phyloP scores from a whole-genome alignment of 2,113 vertebrate species.

The Epinephelus fuscoguttatus region DNA sequence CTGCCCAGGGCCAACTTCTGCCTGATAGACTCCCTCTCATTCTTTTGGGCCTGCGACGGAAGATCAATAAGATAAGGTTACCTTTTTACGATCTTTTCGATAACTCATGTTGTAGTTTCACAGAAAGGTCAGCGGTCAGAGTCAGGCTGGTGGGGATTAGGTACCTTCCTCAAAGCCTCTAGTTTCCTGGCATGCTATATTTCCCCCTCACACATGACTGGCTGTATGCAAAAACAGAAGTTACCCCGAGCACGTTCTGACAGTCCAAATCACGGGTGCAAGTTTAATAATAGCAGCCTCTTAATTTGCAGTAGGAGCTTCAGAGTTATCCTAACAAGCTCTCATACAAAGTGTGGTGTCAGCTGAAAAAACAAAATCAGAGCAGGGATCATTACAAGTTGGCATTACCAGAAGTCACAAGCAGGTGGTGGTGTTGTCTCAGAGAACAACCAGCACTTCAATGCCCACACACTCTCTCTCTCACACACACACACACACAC shows the following conservation, averaged over 20 bases:
- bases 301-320: slow-evolving; percentile 33
- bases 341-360: slow-evolving; percentile 52
- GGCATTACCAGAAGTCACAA: slow-evolving; percentile 26
- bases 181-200: slow-evolving; percentile 5
- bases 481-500: neutral
- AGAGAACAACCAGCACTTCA: slow-evolving; percentile 3
- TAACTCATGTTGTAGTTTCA: neutral
- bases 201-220: neutral
- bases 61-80: slow-evolving; percentile 2
- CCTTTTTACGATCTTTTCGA: neutral
- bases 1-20: slow-evolving; percentile 99
- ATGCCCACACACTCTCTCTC: neutral
- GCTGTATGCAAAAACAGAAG: slow-evolving; percentile 19
- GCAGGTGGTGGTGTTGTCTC: slow-evolving; percentile 58
- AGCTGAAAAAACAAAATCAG: slow-evolving; percentile 33
- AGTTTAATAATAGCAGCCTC: slow-evolving; percentile 36
- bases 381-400: neutral
- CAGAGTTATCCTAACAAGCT: slow-evolving; percentile 40
- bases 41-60: slow-evolving; percentile 95
- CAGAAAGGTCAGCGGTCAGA: slow-evolving; percentile 7
- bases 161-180: neutral
- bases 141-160: neutral
- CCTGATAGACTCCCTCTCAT: slow-evolving; percentile 98
- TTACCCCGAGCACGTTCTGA: neutral
- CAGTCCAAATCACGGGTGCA: neutral